Conservation (phyloP, 2,888 invertebrate species). For the Eugnorisma glareosa region DNA sequence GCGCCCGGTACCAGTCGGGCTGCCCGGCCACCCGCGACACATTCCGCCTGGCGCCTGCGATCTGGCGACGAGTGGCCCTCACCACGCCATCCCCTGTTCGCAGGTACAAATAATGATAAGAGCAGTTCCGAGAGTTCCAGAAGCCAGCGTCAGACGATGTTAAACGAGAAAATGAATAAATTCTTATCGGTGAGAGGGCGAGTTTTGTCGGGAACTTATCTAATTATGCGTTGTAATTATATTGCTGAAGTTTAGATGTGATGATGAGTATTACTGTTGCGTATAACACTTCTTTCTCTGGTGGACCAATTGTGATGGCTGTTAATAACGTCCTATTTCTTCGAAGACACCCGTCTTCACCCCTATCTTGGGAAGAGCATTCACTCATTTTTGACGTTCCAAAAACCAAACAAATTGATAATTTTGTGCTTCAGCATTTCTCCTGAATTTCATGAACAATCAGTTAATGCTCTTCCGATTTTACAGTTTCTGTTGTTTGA, state of each 20-base stretch:
- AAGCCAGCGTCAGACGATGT: constrained; percentile 95
- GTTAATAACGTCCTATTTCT: constrained; percentile 76
- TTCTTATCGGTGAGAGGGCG: constrained; percentile 96
- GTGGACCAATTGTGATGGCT: constrained; percentile 85
- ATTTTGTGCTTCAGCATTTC: background rate
- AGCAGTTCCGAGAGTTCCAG: constrained; percentile 92
- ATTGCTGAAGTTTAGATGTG: constrained; percentile 85
- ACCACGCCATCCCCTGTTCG: constrained; percentile 87
- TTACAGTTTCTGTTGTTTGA: constrained; percentile 77
- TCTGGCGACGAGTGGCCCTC: constrained; percentile 71
- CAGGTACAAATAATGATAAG: constrained; percentile 92
- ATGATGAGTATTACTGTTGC: constrained; percentile 82
- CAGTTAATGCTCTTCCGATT: constrained; percentile 78
- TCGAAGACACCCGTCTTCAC: constrained; percentile 70
- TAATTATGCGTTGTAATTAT: constrained; percentile 83
- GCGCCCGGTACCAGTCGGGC: constrained; percentile 78
- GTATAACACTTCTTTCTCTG: constrained; percentile 84
- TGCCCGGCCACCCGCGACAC: constrained; percentile 55
- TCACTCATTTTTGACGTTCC: constrained; percentile 63
- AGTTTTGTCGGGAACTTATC: constrained; percentile 78
- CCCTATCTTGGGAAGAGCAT: constrained; percentile 74
- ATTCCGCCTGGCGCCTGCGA: constrained; percentile 61
- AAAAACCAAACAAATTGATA: background rate
- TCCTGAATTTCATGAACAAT: constrained; percentile 30
- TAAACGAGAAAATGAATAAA: constrained; percentile 98